phyloP scores from a whole-genome alignment of 1,140 invertebrate species.

The Drosophila persimilis region DNA sequence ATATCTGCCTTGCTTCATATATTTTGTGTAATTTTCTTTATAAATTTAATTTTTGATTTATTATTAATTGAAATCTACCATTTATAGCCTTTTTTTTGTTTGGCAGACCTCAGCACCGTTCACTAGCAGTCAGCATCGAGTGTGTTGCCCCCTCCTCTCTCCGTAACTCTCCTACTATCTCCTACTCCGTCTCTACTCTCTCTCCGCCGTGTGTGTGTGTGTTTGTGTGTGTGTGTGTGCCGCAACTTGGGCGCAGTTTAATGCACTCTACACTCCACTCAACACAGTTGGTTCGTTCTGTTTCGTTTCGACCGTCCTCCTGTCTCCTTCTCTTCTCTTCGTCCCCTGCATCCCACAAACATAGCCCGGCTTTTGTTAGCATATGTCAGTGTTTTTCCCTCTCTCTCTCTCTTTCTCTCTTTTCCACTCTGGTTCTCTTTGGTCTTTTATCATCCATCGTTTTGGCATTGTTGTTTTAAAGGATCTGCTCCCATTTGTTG shows the following conservation, averaged over 20 bases:
- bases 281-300: constrained; percentile 38
- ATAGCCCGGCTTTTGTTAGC: constrained; percentile 57
- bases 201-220: constrained; percentile 22
- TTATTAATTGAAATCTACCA: too few species aligned
- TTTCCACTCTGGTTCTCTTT: constrained; percentile 17
- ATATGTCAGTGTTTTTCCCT: constrained; percentile 44
- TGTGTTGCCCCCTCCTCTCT: too few species aligned
- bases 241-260: constrained; percentile 62
- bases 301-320: not conserved
- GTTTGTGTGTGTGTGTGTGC: constrained; percentile 38
- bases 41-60: too few species aligned
- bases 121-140: too few species aligned
- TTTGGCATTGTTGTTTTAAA: constrained; percentile 32
- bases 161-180: too few species aligned
- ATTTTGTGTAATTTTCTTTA: too few species aligned
- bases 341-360: constrained; percentile 1
- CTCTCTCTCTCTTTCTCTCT: constrained; percentile 18
- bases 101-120: not conserved
- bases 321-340: constrained; percentile 5
- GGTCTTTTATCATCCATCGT: constrained; percentile 36
- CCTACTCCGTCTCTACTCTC: not conserved
- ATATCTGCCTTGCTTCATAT: too few species aligned
- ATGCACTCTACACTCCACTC: constrained; percentile 63
- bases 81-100: too few species aligned
- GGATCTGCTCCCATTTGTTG: constrained; percentile 33